A percentile compares a stretch with the other conserved stretches of the same genome.
These are phyloP conservation scores for Ictidomys tridecemlineatus DNA, from an alignment of 2,113 vertebrate species.

Conservation along the genomic window DNA sequence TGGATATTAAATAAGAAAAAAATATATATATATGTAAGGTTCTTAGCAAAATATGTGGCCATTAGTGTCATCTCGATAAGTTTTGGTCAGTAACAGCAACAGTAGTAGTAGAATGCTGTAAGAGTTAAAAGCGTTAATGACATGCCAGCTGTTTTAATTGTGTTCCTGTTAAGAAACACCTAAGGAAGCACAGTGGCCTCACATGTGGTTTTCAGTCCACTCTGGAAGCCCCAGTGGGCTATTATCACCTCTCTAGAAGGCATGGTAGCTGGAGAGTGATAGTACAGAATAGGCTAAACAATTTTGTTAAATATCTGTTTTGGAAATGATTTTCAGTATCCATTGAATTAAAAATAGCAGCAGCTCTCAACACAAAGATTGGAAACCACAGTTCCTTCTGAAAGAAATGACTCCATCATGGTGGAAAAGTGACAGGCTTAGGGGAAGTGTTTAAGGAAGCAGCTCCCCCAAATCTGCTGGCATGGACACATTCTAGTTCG, in stretches of 20 bases:
- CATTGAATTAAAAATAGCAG: slow-evolving; percentile 10
- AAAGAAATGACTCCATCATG: not conserved
- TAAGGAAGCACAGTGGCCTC: not conserved
- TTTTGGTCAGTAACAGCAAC: not conserved
- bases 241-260: not conserved
- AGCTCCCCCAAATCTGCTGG: not conserved
- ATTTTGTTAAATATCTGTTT: not conserved
- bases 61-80: not conserved
- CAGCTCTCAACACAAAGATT: slow-evolving; percentile 8
- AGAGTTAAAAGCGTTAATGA: not conserved
- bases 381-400: not conserved
- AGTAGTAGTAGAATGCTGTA: accelerated
- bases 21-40: not conserved
- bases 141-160: too few relatives aligned
- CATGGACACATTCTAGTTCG: too few relatives aligned
- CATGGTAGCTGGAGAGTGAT: too few relatives aligned
- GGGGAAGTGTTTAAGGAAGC: not conserved
- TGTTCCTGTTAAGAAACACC: too few relatives aligned
- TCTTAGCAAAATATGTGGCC: not conserved
- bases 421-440: not conserved
- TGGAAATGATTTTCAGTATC: not conserved
- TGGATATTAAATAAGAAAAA: not conserved
- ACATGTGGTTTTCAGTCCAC: not conserved
- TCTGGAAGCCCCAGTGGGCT: too few relatives aligned
- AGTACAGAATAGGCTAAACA: not conserved